Evolutionary conservation across 2,888 invertebrate species (phyloP), one percentile per base, ranked within the genome.

Genomic region (Ommatoiulus sabulosus): DNA sequence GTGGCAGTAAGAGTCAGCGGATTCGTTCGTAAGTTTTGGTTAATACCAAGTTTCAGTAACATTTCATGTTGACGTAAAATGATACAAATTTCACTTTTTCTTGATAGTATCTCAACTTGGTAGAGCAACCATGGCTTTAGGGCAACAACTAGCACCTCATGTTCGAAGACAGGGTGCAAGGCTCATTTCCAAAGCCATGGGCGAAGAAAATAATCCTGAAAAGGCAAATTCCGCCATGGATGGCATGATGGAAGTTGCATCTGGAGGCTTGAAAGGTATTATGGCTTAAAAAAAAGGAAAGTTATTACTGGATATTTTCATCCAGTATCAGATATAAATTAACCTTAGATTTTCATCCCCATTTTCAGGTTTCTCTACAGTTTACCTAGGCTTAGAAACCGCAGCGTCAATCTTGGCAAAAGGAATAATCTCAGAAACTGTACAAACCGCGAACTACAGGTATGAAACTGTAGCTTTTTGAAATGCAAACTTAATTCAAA

Each of bases 381-480:
- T 96, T 15, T 96, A 95, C 91, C 93, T 94, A 91, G 95, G 96
- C 3, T 92, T 96, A 72, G 96, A 96, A 91, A 93, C 94, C 87
- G 96, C 96, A 0, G 96, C 96, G 0, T 93, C 94, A 89, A 94
- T 95, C 87, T 91, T 94, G 87, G 96, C 95, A 10, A 92, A 91
- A 87, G 92, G 91, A 89, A 92, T 96, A 44, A 94, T 95, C 87
- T 93, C 95, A 90, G 96, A 96, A 92, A 96, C 96, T 0, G 96
- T 96, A 0, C 94, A 94, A 91, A 94, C 96, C 88, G 95, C 96
- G 80, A 93, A 95, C 90, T 95, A 96, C 91, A 96, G 95, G 96
- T 96, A 93, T 10, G 24, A 72, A 20, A 4, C 20, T 20, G 20
- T 63, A 20, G 7, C 48, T 48, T 48, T 48, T 2, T 10, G 10